phyloP scores from a whole-genome alignment of 2,797 vertebrate species.

The Silurus aristotelis region DNA sequence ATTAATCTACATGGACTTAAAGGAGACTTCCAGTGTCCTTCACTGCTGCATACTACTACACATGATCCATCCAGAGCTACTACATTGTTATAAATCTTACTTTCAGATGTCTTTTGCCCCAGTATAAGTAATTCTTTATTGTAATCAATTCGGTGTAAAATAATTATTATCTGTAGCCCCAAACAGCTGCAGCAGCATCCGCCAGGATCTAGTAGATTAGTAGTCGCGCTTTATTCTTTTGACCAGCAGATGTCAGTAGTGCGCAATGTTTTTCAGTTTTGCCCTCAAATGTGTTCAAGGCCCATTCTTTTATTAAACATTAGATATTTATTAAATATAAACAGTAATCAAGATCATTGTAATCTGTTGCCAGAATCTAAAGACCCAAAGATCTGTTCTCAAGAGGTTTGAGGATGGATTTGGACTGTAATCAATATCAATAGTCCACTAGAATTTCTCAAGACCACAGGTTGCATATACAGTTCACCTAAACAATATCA shows the following conservation, averaged over 20 bases:
- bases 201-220: neutral
- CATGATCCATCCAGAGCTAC: neutral
- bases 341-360: neutral
- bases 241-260: constrained; percentile 13
- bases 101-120: neutral
- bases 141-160: neutral
- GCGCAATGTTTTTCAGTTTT: neutral
- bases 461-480: no score
- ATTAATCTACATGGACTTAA: neutral
- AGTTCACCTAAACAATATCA: no score
- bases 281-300: no score
- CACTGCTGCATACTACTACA: neutral
- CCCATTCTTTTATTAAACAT: no score
- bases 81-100: neutral
- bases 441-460: no score
- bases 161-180: neutral
- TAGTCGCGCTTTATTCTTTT: neutral
- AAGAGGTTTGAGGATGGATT: no score
- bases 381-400: no score
- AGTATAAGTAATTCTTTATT: neutral
- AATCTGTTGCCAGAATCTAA: neutral
- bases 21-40: neutral
- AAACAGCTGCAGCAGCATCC: neutral
- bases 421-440: no score
- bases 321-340: neutral